Percentiles rank a stretch among this genome's conserved stretches.
Conservation (phyloP, 1,140 invertebrate genomes). For the Trachymyrmex septentrionalis region DNA sequence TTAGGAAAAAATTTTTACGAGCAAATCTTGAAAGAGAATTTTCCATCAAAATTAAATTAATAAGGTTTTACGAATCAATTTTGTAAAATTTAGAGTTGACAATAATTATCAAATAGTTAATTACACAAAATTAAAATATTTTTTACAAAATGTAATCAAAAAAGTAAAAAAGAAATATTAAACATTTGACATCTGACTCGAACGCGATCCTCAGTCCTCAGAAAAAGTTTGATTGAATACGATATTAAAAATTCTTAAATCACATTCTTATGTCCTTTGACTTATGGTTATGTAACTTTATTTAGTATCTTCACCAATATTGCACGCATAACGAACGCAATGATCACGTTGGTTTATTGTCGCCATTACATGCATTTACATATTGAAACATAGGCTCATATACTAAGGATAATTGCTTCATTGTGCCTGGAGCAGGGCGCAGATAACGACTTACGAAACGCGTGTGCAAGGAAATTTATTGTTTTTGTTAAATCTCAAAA, state of each 20-base stretch:
- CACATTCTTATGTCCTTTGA: no score
- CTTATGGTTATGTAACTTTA: neutral
- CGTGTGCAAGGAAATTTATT: slow-evolving; percentile 62
- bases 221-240: neutral
- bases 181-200: neutral
- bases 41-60: slow-evolving; percentile 2
- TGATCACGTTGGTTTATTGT: slow-evolving; percentile 30
- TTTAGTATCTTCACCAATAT: neutral
- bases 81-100: neutral
- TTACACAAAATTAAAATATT: neutral
- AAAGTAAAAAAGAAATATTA: neutral
- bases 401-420: slow-evolving; percentile 34
- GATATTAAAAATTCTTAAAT: neutral
- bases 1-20: neutral
- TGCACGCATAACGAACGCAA: neutral
- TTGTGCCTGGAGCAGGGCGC: slow-evolving; percentile 4
- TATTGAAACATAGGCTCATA: slow-evolving; percentile 36
- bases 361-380: slow-evolving; percentile 33
- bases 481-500: slow-evolving; percentile 55
- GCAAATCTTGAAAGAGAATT: neutral
- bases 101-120: neutral
- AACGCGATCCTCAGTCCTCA: neutral
- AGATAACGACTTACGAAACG: slow-evolving; percentile 17
- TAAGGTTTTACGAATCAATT: neutral
- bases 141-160: neutral